Base-by-base conservation (phyloP, 1,140 invertebrate genomes). In the Bombus soroeensis region DNA sequence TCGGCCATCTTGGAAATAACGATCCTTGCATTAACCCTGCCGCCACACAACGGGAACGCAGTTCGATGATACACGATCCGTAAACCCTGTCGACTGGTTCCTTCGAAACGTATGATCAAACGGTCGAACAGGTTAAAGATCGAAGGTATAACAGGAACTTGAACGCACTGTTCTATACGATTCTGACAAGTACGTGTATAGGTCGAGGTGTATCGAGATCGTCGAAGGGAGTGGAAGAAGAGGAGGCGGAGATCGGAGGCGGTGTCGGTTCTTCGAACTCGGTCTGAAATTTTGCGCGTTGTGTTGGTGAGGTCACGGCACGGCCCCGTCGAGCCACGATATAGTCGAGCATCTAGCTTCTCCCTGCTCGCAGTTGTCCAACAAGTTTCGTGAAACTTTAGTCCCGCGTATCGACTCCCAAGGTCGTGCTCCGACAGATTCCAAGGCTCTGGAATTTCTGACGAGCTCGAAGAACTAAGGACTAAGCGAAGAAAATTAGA, bases 1-100 rank as follows among this genome's bases (percentile, higher is more conserved):
- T 41, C 68, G 72, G 88, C 77, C 87, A 88, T 87, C 80, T 90
- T 91, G 90, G 32, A 87, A 91, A 79, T 91, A 90, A 91, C 87
- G 90, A 91, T 88, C 80, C 85, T 70, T 59, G 66, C 90, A 85
- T 90, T 89, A 88, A 87, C 70, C 84, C 39, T 83, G 43, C 71
- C 32, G 53, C 18, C 47, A 47, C 32, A 5, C 62, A 64, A 71
- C 47, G 74, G 75, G 68, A 59, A 85, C 37, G 37, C 64, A 18
- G 37, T 57, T 59, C 62, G 64, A 74, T 32, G 12, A 73, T n/a
- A 18, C 62, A 8, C 39, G 10, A 8, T 34, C n/a, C 28, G 34
- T 12, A n/a, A 10, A 37, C 4, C 22, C 68, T 12, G 22, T 22
- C 34, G 32, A 18, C 32, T 22, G 32, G 8, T 18, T 37, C 66